These are phyloP conservation scores for Cathartes aura DNA, from an alignment of 2,113 vertebrate species.

Conservation along the genomic window DNA sequence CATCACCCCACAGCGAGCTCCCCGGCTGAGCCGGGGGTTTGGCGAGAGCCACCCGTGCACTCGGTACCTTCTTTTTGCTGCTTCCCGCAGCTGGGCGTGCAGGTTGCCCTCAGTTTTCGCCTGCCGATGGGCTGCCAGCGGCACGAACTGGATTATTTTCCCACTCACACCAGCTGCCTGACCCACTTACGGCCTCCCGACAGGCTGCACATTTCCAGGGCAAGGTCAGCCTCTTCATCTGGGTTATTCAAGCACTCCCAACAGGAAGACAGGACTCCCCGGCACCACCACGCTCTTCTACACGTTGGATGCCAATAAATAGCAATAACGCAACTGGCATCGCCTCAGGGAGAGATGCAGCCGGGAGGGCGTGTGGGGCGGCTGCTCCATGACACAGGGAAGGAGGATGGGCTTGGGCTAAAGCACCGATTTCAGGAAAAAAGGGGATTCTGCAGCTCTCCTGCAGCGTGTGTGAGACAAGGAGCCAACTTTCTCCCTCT, in stretches of 20 bases:
- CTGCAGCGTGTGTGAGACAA: rapidly evolving
- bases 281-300: rapidly evolving
- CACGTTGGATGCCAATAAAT: rapidly evolving
- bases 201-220: neutral
- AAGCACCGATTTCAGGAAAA: neutral
- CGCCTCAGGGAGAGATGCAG: neutral
- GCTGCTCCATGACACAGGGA: rapidly evolving
- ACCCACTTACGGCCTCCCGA: neutral
- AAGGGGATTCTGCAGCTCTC: neutral
- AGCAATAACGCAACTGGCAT: rapidly evolving
- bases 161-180: neutral
- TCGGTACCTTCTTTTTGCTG: neutral
- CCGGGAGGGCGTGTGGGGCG: rapidly evolving
- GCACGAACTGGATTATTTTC: neutral
- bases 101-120: rapidly evolving
- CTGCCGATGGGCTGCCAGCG: neutral
- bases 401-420: neutral
- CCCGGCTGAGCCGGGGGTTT: rapidly evolving
- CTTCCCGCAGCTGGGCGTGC: rapidly evolving
- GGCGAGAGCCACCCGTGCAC: neutral
- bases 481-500: neutral
- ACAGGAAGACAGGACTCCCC: neutral
- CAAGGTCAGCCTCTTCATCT: neutral
- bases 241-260: neutral
- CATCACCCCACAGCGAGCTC: neutral